Conservation (phyloP, 2,888 invertebrate species). For the Amorpha juglandis region DNA sequence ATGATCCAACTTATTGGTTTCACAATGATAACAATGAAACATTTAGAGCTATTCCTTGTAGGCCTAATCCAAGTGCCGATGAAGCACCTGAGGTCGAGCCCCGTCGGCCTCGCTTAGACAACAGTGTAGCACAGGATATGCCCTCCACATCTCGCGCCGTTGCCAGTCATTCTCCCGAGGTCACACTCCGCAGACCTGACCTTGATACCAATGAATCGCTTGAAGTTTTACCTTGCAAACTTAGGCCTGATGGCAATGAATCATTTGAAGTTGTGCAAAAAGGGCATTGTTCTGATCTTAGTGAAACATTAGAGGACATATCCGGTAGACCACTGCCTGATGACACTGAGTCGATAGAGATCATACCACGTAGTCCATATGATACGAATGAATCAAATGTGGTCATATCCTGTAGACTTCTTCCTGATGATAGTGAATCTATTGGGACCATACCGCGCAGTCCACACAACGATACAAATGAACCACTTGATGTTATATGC, state of each 20-base stretch:
- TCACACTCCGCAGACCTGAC: neutral
- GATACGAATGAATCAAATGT: neutral
- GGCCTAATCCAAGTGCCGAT: neutral
- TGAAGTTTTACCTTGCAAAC: too few relatives aligned
- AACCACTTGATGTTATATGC: neutral
- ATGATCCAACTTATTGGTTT: neutral
- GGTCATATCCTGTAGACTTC: neutral
- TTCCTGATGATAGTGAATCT: neutral
- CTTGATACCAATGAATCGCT: neutral
- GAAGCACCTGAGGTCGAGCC: neutral
- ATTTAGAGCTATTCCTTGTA: neutral
- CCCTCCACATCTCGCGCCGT: neutral
- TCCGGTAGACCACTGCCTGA: neutral
- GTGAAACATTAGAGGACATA: neutral
- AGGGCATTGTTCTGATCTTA: neutral
- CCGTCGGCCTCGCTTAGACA: neutral
- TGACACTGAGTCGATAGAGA: constrained; percentile 7
- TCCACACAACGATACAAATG: neutral
- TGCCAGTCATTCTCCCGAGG: neutral
- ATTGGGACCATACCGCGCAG: neutral
- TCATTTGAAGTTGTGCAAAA: neutral
- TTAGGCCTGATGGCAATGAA: neutral
- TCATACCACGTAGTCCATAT: constrained; percentile 4
- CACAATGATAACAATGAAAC: neutral
- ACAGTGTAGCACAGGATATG: neutral